Base-by-base conservation (phyloP, 2,888 invertebrate genomes). In the Parnassius apollo region DNA sequence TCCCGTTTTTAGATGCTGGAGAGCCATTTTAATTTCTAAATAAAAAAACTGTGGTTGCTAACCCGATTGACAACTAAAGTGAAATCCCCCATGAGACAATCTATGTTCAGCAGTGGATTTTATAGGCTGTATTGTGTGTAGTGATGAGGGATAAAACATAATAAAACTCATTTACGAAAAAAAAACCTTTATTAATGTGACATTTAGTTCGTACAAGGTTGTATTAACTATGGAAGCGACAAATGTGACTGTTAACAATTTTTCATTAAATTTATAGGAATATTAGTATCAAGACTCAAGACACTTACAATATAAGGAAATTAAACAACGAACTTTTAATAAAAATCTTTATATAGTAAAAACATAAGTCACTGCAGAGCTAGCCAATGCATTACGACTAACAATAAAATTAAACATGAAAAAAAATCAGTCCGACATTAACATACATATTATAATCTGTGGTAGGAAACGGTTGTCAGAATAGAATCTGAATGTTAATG, bases 171-270 rank as follows among this genome's bases (percentile, higher is more conserved):
- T 48, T 51, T 50, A 44, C 44, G 2, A 42, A 83, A 85, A 85
- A 25, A 78, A 80, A 81, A 71, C 81, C 73, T 88, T 86, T 85
- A 85, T 85, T 85, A 77, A 62, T 58, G 53, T 58, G 77, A 85
- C 75, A 80, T 82, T 80, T 83, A 82, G 75, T 72, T 82, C 85
- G 80, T 86, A 86, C 81, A 85, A 80, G 82, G 83, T 86, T 88
- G 88, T 78, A 84, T 61, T 55, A 63, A 57, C 75, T 69, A 81
- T 89, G 90, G 90, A 91, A 91, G 90, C 90, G 85, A 84, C 77
- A 73, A 77, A 86, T 83, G 87, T 88, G 86, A 86, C 86, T 79
- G 62, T 54, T 63, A 35, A 4, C 42, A 56, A n/a, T n/a, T 49
- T 62, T 61, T 35, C 42, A 51, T 59, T 75, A 69, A 75, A 72